Conservation (phyloP, 2,113 vertebrate genomes). For the Otis tarda region DNA sequence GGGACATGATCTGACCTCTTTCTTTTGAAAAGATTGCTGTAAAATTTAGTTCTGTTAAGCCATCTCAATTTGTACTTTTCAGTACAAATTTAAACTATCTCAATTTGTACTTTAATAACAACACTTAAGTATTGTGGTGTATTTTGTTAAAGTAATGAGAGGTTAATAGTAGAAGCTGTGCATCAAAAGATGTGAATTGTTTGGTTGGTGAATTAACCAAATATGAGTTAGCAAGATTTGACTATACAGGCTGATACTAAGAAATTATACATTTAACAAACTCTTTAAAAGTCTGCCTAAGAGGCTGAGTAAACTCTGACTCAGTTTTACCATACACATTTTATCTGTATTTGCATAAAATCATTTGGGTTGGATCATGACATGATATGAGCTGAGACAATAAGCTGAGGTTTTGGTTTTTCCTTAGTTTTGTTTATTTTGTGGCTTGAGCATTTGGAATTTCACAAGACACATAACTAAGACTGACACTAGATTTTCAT, state of each 20-base stretch:
- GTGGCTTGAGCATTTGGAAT: slow-evolving; percentile 56
- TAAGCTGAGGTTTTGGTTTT: slow-evolving; percentile 59
- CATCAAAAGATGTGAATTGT: background rate
- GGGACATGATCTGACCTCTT: background rate
- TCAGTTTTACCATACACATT: slow-evolving; percentile 53
- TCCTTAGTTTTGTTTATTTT: slow-evolving; percentile 56
- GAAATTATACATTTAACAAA: background rate
- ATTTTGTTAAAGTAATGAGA: background rate
- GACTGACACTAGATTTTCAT: slow-evolving; percentile 53
- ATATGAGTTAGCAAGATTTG: background rate
- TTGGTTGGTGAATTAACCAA: background rate
- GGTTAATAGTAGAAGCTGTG: background rate
- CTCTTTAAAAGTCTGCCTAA: background rate
- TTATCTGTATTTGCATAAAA: slow-evolving; percentile 57
- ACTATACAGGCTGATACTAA: background rate
- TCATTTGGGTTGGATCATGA: slow-evolving; percentile 36
- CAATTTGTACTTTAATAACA: background rate
- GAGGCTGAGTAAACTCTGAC: slow-evolving; percentile 43
- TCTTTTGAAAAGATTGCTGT: background rate
- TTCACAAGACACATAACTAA: slow-evolving; percentile 55
- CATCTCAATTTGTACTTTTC: background rate
- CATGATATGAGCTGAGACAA: slow-evolving; percentile 39
- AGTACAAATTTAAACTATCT: background rate
- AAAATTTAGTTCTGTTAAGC: background rate
- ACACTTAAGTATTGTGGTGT: background rate